phyloP scores from a whole-genome alignment of 2,797 vertebrate genomes.

The Syncerus caffer region DNA sequence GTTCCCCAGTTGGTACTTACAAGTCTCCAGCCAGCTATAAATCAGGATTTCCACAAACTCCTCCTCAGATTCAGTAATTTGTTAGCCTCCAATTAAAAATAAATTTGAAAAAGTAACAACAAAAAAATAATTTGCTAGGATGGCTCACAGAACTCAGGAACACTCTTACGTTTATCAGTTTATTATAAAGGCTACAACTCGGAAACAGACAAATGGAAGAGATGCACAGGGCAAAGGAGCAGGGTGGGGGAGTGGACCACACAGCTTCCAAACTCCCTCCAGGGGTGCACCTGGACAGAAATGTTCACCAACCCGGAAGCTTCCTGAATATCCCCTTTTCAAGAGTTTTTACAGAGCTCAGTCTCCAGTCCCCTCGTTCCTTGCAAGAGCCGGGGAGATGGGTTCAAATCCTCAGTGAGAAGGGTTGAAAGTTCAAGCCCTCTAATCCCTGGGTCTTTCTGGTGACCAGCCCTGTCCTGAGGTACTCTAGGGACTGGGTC shows the following conservation, averaged over 20 bases:
- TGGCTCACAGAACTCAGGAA: background rate
- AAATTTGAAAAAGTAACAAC: background rate
- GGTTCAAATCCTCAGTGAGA: background rate
- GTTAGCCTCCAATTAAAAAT: background rate
- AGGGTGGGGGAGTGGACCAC: too few species aligned
- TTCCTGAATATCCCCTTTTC: background rate
- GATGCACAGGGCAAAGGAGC: background rate
- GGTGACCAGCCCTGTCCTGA: background rate
- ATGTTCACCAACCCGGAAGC: accelerated
- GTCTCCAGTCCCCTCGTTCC: background rate
- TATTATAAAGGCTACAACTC: background rate
- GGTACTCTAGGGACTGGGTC: background rate
- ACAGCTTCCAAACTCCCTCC: background rate
- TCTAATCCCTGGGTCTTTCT: background rate
- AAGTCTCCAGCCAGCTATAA: background rate
- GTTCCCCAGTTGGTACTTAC: background rate
- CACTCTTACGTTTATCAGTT: background rate
- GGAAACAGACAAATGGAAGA: background rate
- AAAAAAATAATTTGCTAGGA: background rate
- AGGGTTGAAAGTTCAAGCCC: background rate
- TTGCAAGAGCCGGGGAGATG: background rate
- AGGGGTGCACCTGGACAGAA: background rate
- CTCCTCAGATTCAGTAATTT: background rate
- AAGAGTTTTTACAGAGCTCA: background rate
- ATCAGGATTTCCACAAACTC: background rate